Evolutionary conservation across 2,888 invertebrate genomes (phyloP).

Genomic region (Athripsodes cinereus): DNA sequence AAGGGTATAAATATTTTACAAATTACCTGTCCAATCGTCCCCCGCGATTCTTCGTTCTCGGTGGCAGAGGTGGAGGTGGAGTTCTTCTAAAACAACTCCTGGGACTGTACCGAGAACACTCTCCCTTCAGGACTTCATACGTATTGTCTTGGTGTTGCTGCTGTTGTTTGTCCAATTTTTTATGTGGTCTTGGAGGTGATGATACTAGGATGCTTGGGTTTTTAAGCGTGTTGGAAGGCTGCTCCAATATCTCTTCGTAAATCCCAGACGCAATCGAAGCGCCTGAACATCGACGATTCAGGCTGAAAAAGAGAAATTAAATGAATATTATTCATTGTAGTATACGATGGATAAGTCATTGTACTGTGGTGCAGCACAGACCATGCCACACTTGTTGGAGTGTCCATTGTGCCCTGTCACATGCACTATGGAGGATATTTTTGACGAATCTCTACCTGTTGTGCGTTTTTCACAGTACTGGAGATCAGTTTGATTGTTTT

Average conservation of each 20-base stretch:
- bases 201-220: slow-evolving; percentile 1
- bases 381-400: too few relatives aligned
- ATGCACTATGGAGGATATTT: too few relatives aligned
- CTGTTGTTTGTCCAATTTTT: slow-evolving; percentile 7
- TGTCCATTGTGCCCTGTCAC: too few relatives aligned
- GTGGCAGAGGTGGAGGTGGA: slow-evolving; percentile 46
- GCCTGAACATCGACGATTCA: slow-evolving; percentile 50
- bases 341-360: too few relatives aligned
- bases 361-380: too few relatives aligned
- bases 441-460: too few relatives aligned
- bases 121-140: slow-evolving; percentile 38
- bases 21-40: slow-evolving; percentile 28
- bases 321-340: too few relatives aligned
- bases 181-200: slow-evolving; percentile 27
- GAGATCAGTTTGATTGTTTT: too few relatives aligned
- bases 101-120: neutral
- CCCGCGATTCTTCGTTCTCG: slow-evolving; percentile 34
- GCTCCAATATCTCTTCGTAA: slow-evolving; percentile 62
- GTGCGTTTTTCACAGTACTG: too few relatives aligned
- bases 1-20: too few relatives aligned
- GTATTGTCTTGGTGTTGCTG: slow-evolving; percentile 28
- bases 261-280: slow-evolving; percentile 59
- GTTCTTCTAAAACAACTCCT: slow-evolving; percentile 26
- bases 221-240: slow-evolving; percentile 20
- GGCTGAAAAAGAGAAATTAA: slow-evolving; percentile 22